Evolutionary conservation across 2,797 vertebrate genomes (phyloP), one percentile per base, ranked within the genome.

Genomic region (Neosilurus hyrtlii): DNA sequence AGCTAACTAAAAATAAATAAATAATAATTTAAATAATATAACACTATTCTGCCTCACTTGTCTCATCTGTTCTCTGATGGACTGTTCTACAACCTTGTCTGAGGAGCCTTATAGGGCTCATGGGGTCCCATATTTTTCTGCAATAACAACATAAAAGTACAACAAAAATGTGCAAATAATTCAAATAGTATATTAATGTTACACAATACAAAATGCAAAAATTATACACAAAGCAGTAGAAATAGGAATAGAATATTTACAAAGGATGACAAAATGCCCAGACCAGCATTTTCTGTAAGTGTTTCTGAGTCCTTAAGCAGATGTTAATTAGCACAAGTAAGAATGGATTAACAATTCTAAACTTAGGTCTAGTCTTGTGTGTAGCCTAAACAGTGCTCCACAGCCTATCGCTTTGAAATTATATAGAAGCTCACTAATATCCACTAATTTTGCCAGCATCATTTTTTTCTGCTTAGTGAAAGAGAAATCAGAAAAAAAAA

Each of bases 11-110:
- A 43, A 30, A 67, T 49, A 35, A 57, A 82, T 59, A 56, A 76
- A 82, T 63, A 76, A 57, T 66, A 66, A 82, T 43, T 65, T 74
- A 43, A 37, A 72, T 71, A 10, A 70, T 70, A 24, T 70, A 71
- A 70, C 54, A 37, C 12, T 59, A 59, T 14, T 26, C 66, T 70
- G 51, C 8, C 66, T 70, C 35, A 24, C 30, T 80, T 70, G 54
- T 54, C 52, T 80, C 79, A 18, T 80, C 66, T 70, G 54, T 80
- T 80, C 54, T 70, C 10, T 80, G 66, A 78, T 20, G 43, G 61
- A 43, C 61, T 78, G 76, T 9, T 62, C n/a, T 52, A 65, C n/a
- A 65, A 16, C 61, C 43, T 65, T 37, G 51, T 78, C 43, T 78
- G 61, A 51, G 37, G 61, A 30, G 61, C 30, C 51, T 78, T 78